Conservation (phyloP, 2,888 invertebrate species). For the Gasteruption jaculator region DNA sequence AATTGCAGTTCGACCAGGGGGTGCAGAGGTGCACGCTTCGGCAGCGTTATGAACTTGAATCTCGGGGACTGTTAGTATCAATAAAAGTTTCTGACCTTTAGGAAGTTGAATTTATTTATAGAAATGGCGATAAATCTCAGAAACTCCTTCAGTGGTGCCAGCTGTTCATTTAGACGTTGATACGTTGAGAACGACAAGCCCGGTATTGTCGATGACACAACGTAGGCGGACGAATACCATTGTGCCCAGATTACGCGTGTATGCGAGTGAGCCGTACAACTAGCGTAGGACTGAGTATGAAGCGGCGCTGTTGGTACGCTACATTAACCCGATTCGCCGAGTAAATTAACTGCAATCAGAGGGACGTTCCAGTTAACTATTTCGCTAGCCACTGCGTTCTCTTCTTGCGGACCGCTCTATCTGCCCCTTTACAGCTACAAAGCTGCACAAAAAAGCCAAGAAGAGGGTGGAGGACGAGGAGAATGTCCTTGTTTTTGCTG, state of each 20-base stretch:
- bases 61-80: too few relatives aligned
- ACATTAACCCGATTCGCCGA: slow-evolving; percentile 51
- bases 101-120: too few relatives aligned
- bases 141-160: too few relatives aligned
- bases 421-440: too few relatives aligned
- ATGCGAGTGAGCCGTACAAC: slow-evolving; percentile 9
- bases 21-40: too few relatives aligned
- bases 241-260: slow-evolving; percentile 25
- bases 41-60: too few relatives aligned
- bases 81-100: too few relatives aligned
- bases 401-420: slow-evolving; percentile 28
- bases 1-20: too few relatives aligned
- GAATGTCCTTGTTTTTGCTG: not conserved
- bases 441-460: too few relatives aligned
- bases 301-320: slow-evolving; percentile 39
- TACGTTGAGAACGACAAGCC: too few relatives aligned
- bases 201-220: slow-evolving; percentile 26
- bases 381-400: slow-evolving; percentile 30
- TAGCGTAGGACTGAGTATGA: slow-evolving; percentile 24
- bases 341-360: slow-evolving; percentile 51
- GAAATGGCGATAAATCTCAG: too few relatives aligned
- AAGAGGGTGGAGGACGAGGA: slow-evolving; percentile 17
- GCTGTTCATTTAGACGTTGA: too few relatives aligned
- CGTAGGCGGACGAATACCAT: slow-evolving; percentile 21
- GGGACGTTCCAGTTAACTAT: slow-evolving; percentile 39